Evolutionary conservation across 2,888 invertebrate species (phyloP), one percentile per base, ranked within the genome.

Genomic region (Sturmia bella): DNA sequence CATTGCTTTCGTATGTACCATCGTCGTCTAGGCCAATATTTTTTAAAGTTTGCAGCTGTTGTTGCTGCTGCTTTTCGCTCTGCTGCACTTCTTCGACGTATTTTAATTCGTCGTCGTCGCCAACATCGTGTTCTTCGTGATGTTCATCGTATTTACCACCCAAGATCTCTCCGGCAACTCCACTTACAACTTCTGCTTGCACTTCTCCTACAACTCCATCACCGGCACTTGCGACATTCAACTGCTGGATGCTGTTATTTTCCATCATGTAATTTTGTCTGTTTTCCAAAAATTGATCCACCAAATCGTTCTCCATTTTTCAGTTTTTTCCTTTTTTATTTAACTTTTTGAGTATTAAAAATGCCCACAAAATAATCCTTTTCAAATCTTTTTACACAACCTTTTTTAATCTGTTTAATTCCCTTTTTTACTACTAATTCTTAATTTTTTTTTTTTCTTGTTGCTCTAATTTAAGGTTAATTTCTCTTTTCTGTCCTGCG

Each of bases 31-130:
- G 32, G 45, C 78, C 66, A 73, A 68, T 61, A 37, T 43, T 79
- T 73, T 79, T 79, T 24, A 79, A 61, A 1, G 27, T n/a, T 61
- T 79, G 78, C 66, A 69, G 48, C 59, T 85, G 84, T 69, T 85
- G 84, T 69, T 85, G 84, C 69, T 86, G 86, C 69, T 87, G 87
- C 86, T 91, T 90, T 86, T 91, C 90, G 86, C 89, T 89, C 86
- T 93, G 93, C 86, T 93, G 93, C 88, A 93, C 93, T 89, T 94
- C 93, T 86, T 93, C 94, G 86, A 93, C 94, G 90, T 96, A 96
- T 91, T 96, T 96, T 96, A 96, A 96, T 94, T 96, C 96, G 94
- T 96, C 96, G 91, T 96, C 96, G 85, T 89, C 89, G 91, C 96
- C 96, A 85, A 88, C 88, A 56, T 88, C 88, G 74, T 85, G 83